Evolutionary conservation across 2,113 vertebrate species (phyloP), one percentile per base, ranked within the genome.

Genomic region (Ibidorhyncha struthersii): DNA sequence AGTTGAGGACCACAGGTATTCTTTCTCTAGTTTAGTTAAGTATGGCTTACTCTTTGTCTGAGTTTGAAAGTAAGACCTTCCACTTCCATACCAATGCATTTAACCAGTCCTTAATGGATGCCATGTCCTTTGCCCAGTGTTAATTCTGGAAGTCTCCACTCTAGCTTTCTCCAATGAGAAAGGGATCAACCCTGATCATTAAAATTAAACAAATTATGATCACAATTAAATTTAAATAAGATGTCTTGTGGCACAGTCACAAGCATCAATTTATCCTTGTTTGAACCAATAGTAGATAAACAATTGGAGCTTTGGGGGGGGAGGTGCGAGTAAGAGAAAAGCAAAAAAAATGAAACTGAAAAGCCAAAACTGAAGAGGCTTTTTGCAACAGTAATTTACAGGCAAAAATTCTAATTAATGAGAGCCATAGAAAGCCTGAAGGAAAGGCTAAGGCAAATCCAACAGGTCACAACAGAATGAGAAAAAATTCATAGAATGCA

Each of bases 401-500:
- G 73, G 74, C 87, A 91, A 10, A 70, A 77, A 88, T 80, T 87
- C 52, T 82, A 96, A 87, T 88, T 85, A 86, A 94, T 41, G 45
- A 73, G 36, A 89, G 63, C 49, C 66, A 72, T 47, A 72, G 82
- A 80, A 93, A 86, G 94, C 83, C 91, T 87, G 47, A 71, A 91
- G 95, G 87, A 90, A 95, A 86, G 50, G 91, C 89, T 80, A 86
- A 92, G 63, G 89, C 93, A 90, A 87, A 96, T 76, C n/a, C 49
- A 90, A 71, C 80, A 70, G n/a, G 84, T 89, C 80, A 84, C 59
- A 96, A 55, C 2, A 95, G 90, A 93, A 95, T 41, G 62, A 91
- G 92, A 82, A 90, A 95, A 95, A 89, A 91, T 70, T 84, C 69
- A 89, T 18, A 94, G 92, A 96, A 93, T 94, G 94, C 77, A 79